Percentiles rank a stretch among this genome's conserved stretches.
phyloP scores from a whole-genome alignment of 64 coral and sea anemone genomes.

The Porites lutea region DNA sequence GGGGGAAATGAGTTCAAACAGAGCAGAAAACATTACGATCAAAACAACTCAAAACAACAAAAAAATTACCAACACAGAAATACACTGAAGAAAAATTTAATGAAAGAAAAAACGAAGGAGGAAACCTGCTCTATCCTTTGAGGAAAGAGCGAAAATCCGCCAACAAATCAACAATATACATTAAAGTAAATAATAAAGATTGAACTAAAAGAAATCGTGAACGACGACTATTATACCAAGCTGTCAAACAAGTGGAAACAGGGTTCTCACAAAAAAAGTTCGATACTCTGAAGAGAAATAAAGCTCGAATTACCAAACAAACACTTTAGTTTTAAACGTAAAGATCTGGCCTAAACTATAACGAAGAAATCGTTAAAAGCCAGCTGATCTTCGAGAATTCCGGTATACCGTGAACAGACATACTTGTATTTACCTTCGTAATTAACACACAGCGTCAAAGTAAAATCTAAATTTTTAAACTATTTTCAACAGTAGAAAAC shows the following conservation, averaged over 20 bases:
- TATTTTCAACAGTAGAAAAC: conserved; percentile 69
- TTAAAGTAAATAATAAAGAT: conserved; percentile 42
- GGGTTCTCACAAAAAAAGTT: conserved; percentile 30
- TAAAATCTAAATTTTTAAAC: conserved; percentile 84
- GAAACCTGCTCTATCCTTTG: conserved; percentile 28
- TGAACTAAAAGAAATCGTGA: conserved; percentile 38
- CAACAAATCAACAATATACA: conserved; percentile 53
- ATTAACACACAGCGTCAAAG: conserved; percentile 90
- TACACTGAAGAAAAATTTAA: conserved; percentile 54
- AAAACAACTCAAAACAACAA: conserved; percentile 38
- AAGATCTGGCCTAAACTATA: conserved; percentile 34
- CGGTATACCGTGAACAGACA: conserved; percentile 66
- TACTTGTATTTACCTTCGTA: conserved; percentile 86
- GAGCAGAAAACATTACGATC: conserved; percentile 17
- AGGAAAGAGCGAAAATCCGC: conserved; percentile 24
- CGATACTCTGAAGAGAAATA: conserved; percentile 44
- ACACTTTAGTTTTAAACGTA: conserved; percentile 17
- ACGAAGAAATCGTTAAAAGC: conserved; percentile 26
- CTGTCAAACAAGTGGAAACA: conserved; percentile 47
- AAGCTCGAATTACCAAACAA: conserved; percentile 65
- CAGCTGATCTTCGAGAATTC: conserved; percentile 59
- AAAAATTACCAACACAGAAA: conserved; percentile 16
- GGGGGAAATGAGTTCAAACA: conserved; percentile 41
- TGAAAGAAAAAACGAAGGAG: conserved; percentile 38
- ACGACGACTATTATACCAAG: conserved; percentile 22